Conservation (phyloP, 2,113 vertebrate species). For the Cervus canadensis region DNA sequence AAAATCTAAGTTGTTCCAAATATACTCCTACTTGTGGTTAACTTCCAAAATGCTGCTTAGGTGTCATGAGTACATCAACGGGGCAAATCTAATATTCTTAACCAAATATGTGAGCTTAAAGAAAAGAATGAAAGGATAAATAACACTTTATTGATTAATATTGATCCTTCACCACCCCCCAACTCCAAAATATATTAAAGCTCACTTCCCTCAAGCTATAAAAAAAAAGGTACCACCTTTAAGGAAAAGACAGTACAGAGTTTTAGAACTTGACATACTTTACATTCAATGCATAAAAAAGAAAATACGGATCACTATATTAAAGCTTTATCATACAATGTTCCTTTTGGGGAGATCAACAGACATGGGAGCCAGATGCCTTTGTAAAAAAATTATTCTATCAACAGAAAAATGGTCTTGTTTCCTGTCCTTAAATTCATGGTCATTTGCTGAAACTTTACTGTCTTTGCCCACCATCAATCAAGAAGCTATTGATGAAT, state of each 20-base stretch:
- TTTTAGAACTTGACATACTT: slow-evolving; percentile 2
- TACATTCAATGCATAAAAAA: not conserved
- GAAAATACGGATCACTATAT: not conserved
- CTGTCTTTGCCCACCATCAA: not conserved
- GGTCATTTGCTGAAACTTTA: not conserved
- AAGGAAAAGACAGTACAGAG: not conserved
- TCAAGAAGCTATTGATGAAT: not conserved
- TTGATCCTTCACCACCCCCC: not conserved
- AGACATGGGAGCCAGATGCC: not conserved
- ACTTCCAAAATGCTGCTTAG: not conserved
- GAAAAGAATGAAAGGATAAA: not conserved
- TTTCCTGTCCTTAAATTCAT: not conserved
- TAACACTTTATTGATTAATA: not conserved
- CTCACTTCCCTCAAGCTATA: slow-evolving; percentile 17
- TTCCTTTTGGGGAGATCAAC: not conserved
- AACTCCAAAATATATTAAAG: not conserved
- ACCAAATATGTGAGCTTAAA: slow-evolving; percentile 7
- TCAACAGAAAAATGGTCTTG: not conserved
- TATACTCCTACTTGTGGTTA: not conserved
- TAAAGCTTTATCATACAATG: not conserved
- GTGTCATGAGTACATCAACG: not conserved
- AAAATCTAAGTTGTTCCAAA: not conserved
- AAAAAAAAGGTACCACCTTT: not conserved
- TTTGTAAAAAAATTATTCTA: not conserved
- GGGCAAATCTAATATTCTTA: slow-evolving; percentile 19